Percentiles rank a stretch among this genome's conserved stretches.
Evolutionary conservation across 2,113 vertebrate species (phyloP).

Genomic region (Syngnathus scovelli): DNA sequence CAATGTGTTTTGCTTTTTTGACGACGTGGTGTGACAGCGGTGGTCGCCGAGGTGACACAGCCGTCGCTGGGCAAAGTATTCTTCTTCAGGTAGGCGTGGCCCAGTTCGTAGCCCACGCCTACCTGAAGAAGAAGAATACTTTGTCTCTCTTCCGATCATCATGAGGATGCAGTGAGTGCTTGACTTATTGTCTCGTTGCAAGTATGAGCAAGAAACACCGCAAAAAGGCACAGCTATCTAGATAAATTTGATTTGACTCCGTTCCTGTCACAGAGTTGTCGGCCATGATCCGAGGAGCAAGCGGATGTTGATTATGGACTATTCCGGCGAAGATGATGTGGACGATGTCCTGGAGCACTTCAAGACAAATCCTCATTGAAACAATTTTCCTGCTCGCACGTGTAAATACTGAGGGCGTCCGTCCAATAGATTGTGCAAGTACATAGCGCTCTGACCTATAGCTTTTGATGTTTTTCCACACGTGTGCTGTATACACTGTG

Average conservation of each 20-base stretch:
- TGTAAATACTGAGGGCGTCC: too few relatives aligned
- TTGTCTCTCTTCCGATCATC: constrained; percentile 55
- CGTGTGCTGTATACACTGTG: too few relatives aligned
- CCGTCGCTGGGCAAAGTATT: too few relatives aligned
- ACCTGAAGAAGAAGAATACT: constrained; percentile 42
- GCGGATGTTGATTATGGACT: constrained; percentile 36
- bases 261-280: constrained; percentile 41
- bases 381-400: background rate
- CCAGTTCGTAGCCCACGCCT: too few relatives aligned
- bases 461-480: too few relatives aligned
- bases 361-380: background rate
- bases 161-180: constrained; percentile 45
- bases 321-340: constrained; percentile 35
- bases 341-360: constrained; percentile 42
- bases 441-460: too few relatives aligned
- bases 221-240: too few relatives aligned
- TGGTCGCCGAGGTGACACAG: constrained; percentile 57
- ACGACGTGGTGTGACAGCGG: constrained; percentile 14
- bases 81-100: too few relatives aligned
- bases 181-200: background rate
- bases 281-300: constrained; percentile 54
- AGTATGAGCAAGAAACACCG: background rate
- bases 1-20: background rate
- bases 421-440: too few relatives aligned
- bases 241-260: too few relatives aligned